Conservation (phyloP, 2,113 vertebrate species). For the Prinia subflava region DNA sequence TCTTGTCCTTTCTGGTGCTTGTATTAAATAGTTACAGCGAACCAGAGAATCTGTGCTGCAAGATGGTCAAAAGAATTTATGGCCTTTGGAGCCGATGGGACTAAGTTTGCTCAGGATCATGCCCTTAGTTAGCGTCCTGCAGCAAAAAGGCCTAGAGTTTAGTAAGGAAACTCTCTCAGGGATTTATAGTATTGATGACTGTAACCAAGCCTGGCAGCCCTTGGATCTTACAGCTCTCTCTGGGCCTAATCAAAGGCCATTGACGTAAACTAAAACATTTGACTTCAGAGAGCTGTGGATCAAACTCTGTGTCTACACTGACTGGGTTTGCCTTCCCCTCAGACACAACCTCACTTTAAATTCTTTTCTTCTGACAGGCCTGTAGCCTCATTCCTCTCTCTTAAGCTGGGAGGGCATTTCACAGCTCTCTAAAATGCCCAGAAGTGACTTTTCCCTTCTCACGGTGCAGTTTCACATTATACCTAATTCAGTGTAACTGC, state of each 20-base stretch:
- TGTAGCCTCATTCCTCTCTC: conserved; percentile 28
- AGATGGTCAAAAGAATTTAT: neutral
- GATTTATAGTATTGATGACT: conserved; percentile 58
- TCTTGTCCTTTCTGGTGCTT: neutral
- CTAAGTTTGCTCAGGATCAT: conserved; percentile 30
- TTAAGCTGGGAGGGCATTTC: conserved; percentile 22
- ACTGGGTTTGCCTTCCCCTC: conserved; percentile 47
- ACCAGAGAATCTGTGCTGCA: neutral
- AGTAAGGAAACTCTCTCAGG: conserved; percentile 35
- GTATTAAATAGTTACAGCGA: neutral
- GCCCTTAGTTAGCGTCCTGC: conserved; percentile 46
- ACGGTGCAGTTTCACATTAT: neutral
- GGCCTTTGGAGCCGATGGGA: neutral
- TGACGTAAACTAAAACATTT: conserved; percentile 68
- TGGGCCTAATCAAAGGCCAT: conserved; percentile 63
- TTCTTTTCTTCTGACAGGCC: conserved; percentile 54
- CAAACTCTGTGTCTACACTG: conserved; percentile 14
- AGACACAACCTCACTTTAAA: conserved; percentile 61
- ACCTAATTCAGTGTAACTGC: neutral
- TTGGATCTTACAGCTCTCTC: conserved; percentile 63
- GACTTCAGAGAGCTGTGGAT: conserved; percentile 64
- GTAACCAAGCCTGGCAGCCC: conserved; percentile 61
- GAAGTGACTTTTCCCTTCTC: conserved; percentile 32
- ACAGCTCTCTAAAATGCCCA: neutral
- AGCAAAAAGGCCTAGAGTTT: conserved; percentile 49